Evolutionary conservation across 2,888 invertebrate species (phyloP).

Genomic region (Pyrochroa serraticornis): DNA sequence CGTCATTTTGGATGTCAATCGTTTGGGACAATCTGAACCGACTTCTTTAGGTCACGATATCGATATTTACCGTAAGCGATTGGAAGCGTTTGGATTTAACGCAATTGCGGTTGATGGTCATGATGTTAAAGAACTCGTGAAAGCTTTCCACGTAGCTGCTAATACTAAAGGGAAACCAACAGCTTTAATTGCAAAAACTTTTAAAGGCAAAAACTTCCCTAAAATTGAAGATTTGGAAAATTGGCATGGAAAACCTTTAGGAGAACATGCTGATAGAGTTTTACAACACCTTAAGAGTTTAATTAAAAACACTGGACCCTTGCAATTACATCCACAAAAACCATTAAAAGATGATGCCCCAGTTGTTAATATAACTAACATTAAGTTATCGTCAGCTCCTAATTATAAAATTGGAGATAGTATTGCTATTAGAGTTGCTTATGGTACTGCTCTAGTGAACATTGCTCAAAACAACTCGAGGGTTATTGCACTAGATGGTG

Average conservation of each 20-base stretch:
- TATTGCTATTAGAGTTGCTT: conserved; percentile 91
- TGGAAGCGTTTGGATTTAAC: conserved; percentile 91
- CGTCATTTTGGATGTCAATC: conserved; percentile 95
- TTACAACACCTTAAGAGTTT: conserved; percentile 69
- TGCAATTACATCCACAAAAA: conserved; percentile 66
- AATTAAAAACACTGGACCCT: conserved; percentile 71
- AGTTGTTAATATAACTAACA: conserved; percentile 71
- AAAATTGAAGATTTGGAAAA: conserved; percentile 91
- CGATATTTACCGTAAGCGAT: conserved; percentile 82
- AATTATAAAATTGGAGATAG: conserved; percentile 77
- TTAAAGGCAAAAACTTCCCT: conserved; percentile 89
- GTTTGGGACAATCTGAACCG: conserved; percentile 96
- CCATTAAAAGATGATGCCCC: conserved; percentile 74
- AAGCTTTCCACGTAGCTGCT: conserved; percentile 84
- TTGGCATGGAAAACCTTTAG: conserved; percentile 98
- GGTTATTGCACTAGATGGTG: conserved; percentile 95
- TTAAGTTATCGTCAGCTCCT: conserved; percentile 80
- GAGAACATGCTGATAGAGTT: conserved; percentile 76
- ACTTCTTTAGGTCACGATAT: conserved; percentile 93
- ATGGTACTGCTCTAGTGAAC: conserved; percentile 93
- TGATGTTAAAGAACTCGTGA: conserved; percentile 87
- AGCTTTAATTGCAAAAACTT: conserved; percentile 93
- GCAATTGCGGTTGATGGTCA: conserved; percentile 96
- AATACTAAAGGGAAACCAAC: conserved; percentile 82
- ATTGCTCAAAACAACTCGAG: conserved; percentile 75